Evolutionary conservation across 2,888 invertebrate genomes (phyloP), one percentile per base, ranked within the genome.

Genomic region (Andrena bicolor): DNA sequence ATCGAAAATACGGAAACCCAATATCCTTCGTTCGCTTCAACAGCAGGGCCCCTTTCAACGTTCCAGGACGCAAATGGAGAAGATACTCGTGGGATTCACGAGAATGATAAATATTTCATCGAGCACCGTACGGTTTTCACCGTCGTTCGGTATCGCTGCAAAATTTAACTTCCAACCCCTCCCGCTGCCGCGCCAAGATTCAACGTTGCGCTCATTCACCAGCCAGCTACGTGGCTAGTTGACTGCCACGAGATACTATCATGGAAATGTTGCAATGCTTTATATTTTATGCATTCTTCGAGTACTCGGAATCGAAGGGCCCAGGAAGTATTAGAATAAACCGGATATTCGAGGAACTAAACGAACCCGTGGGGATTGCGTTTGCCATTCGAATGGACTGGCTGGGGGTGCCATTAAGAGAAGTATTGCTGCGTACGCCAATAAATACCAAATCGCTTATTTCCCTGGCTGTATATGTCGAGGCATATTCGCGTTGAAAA

Each of bases 261-360:
- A 10, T 20, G 48, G 61, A 71, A 66, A 66, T 71, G 79, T 78
- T 78, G 80, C 76, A 28, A 48, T 71, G 76, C 75, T 82, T 85
- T 87, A 88, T 88, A 87, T 87, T 84, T 88, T 88, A 88, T 88
- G 88, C 88, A 88, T 89, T 87, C 87, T 73, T 77, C 65, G 76
- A 83, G 61, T 69, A 64, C 28, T 66, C 60, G 48, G 35, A 61
- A 72, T 76, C 65, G 70, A 60, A 66, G 16, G 35, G 26, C 30
- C 64, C 49, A 51, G 49, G 65, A 61, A 69, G 79, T 83, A 84
- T 85, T 80, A 86, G 85, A 83, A 89, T 88, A 87, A 86, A 82
- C 79, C 80, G 83, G 81, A 87, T 87, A 84, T 81, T 48, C 63
- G 58, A 48, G 80, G 30, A 61, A 75, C 30, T 30, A 79, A 77